phyloP scores from a whole-genome alignment of 2,113 vertebrate species.

The Symphodus melops region DNA sequence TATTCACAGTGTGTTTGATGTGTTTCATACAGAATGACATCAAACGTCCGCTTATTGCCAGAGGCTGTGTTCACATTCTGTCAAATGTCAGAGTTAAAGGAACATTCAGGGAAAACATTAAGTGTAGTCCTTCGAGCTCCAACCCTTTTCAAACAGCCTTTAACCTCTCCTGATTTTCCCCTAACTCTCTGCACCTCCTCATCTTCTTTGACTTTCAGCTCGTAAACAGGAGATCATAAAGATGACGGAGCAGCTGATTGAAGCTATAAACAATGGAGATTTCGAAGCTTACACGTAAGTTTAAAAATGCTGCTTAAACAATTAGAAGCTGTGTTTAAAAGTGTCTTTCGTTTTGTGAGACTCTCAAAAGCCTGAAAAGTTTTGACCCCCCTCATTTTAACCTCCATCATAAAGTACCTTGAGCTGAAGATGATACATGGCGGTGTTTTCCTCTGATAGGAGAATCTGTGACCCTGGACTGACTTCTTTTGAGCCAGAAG shows the following conservation, averaged over 20 bases:
- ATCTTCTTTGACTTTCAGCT: constrained; percentile 79
- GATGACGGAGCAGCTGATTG: constrained; percentile 98
- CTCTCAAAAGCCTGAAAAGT: neutral
- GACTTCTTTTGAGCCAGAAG: constrained; percentile 98
- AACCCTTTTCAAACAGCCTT: constrained; percentile 1
- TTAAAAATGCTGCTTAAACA: neutral
- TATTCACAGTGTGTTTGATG: neutral
- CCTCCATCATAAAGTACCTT: neutral
- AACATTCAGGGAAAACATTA: constrained; percentile 4
- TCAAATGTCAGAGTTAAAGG: constrained; percentile 37
- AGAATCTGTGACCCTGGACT: constrained; percentile 99
- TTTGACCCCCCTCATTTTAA: neutral
- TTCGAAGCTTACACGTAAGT: constrained; percentile 99
- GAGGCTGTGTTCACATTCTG: constrained; percentile 6
- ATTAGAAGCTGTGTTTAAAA: too few relatives aligned
- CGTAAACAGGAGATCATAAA: constrained; percentile 99
- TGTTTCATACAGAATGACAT: constrained; percentile 14
- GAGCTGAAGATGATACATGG: neutral
- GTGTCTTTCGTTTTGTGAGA: neutral
- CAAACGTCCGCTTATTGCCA: constrained; percentile 27
- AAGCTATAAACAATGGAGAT: constrained; percentile 99
- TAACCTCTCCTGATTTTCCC: constrained; percentile 19
- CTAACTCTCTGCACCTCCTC: neutral
- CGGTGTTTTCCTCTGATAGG: constrained; percentile 76
- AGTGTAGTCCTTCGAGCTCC: neutral